These are phyloP conservation scores for Clusia tigrina DNA, from an alignment of 2,888 invertebrate genomes.

Conservation along the genomic window DNA sequence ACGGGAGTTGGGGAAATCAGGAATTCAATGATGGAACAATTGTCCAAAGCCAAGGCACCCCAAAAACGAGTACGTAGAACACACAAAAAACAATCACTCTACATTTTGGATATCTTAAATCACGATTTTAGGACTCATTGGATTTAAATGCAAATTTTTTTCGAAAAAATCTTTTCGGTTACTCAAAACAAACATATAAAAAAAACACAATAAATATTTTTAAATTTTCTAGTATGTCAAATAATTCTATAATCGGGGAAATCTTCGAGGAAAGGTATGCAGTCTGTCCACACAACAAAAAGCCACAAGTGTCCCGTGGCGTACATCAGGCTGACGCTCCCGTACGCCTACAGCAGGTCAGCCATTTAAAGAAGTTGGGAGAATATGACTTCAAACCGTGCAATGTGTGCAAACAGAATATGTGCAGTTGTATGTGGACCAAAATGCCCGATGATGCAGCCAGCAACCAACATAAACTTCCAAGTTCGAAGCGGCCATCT, in stretches of 20 bases:
- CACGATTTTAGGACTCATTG: no score
- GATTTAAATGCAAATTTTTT: no score
- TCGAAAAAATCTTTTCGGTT: not conserved
- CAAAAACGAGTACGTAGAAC: no score
- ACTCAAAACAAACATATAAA: not conserved
- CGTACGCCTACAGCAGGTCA: slow-evolving; percentile 32
- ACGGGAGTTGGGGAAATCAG: no score
- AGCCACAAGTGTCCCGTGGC: slow-evolving; percentile 18
- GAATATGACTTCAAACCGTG: slow-evolving; percentile 4
- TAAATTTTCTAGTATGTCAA: slow-evolving; percentile 30
- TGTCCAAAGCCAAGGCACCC: no score
- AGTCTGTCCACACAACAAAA: slow-evolving; percentile 34
- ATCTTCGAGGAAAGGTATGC: slow-evolving; percentile 20
- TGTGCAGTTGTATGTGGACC: slow-evolving; percentile 7
- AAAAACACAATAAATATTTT: no score
- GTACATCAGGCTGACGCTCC: no score
- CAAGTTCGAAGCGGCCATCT: not conserved
- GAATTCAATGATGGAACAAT: no score
- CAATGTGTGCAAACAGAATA: slow-evolving; percentile 14
- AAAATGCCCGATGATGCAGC: not conserved
- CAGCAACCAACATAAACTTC: not conserved
- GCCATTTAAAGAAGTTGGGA: slow-evolving; percentile 34
- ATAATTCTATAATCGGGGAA: slow-evolving; percentile 28
- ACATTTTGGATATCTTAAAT: no score
- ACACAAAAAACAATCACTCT: no score